phyloP scores from a whole-genome alignment of 2,888 invertebrate genomes.

The Osmoderma eremita region DNA sequence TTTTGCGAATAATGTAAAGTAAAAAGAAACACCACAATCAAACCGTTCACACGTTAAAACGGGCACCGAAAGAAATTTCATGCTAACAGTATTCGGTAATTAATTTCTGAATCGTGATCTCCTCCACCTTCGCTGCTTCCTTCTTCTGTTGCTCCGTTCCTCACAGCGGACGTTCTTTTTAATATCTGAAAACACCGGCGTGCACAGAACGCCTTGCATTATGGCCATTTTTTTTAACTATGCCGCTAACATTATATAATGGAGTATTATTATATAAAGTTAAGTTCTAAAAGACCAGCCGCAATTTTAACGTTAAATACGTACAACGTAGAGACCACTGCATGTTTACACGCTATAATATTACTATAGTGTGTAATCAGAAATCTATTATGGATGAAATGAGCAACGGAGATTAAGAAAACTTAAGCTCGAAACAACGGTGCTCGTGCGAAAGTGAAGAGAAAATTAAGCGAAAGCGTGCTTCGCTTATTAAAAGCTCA shows the following conservation, averaged over 20 bases:
- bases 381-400: conserved; percentile 35
- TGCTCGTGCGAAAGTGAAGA: not conserved
- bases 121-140: conserved; percentile 20
- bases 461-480: conserved; percentile 30
- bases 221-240: conserved; percentile 16
- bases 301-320: conserved; percentile 34
- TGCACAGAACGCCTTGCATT: conserved; percentile 5
- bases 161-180: conserved; percentile 20
- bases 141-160: conserved; percentile 10
- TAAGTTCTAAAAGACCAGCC: conserved; percentile 13
- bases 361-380: conserved; percentile 36
- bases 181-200: conserved; percentile 22
- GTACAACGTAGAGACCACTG: conserved; percentile 30
- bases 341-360: conserved; percentile 37
- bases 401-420: conserved; percentile 11
- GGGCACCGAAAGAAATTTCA: conserved; percentile 29
- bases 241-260: conserved; percentile 30
- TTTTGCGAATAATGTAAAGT: too few species aligned
- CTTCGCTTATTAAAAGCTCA: conserved; percentile 48
- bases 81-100: conserved; percentile 34
- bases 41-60: conserved; percentile 20
- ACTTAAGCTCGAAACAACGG: conserved; percentile 20
- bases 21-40: conserved; percentile 20
- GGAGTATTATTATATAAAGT: conserved; percentile 33
- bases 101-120: conserved; percentile 33